Evolutionary conservation across 2,797 vertebrate species (phyloP).

Genomic region (Coendou prehensilis): DNA sequence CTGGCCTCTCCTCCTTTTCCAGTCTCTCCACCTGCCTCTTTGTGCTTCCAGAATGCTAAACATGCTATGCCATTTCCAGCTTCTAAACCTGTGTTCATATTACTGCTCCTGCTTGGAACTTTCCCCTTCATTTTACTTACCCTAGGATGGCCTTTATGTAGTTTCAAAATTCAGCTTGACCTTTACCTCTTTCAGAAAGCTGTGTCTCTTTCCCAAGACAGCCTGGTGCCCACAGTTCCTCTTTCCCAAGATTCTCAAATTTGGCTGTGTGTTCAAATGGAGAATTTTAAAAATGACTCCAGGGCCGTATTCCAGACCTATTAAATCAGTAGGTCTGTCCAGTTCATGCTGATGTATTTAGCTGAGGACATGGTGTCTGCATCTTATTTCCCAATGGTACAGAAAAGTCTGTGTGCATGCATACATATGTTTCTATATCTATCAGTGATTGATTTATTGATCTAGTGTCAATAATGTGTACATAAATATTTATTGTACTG

Average conservation of each 20-base stretch:
- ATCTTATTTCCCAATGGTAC: neutral
- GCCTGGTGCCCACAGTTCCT: neutral
- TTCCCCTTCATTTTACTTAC: neutral
- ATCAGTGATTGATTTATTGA: neutral
- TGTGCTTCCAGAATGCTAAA: neutral
- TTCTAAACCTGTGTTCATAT: neutral
- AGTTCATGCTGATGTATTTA: neutral
- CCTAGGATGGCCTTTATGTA: neutral
- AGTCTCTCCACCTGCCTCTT: neutral
- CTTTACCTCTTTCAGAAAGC: constrained; percentile 15
- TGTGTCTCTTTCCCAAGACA: neutral
- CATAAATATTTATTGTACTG: neutral
- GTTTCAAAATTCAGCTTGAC: constrained; percentile 9
- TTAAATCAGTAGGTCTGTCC: neutral
- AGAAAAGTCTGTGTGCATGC: neutral
- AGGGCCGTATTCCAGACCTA: neutral
- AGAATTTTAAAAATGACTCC: constrained; percentile 13
- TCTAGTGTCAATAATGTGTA: neutral
- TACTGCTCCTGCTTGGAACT: neutral
- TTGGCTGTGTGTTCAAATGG: constrained; percentile 14
- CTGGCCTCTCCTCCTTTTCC: neutral
- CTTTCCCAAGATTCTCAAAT: neutral
- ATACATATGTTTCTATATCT: neutral
- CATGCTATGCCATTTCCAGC: neutral
- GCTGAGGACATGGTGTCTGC: neutral